Percentiles rank a stretch among this genome's conserved stretches.
phyloP scores from a whole-genome alignment of 2,113 vertebrate species.

The Vimba vimba region DNA sequence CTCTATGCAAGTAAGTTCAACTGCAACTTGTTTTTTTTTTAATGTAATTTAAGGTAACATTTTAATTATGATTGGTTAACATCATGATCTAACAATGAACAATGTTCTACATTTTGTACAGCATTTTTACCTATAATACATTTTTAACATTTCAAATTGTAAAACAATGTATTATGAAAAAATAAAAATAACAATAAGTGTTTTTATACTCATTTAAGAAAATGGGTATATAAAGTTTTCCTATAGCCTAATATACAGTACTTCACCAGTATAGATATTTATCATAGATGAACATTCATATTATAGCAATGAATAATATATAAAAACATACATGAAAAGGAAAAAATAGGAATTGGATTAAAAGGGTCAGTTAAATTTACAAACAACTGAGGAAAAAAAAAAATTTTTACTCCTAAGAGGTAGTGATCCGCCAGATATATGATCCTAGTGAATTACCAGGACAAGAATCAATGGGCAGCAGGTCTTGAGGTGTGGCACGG shows the following conservation, averaged over 20 bases:
- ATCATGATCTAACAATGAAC: not conserved
- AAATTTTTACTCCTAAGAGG: slow-evolving; percentile 70
- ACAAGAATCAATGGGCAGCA: slow-evolving; percentile 78
- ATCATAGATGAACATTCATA: not conserved
- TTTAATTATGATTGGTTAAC: not conserved
- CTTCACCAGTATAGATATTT: not conserved
- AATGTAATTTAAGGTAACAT: not conserved
- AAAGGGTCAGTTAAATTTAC: slow-evolving; percentile 80
- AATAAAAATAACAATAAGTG: not conserved
- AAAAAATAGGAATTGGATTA: slow-evolving; percentile 66
- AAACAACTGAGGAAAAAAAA: slow-evolving; percentile 75
- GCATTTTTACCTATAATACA: too few species aligned
- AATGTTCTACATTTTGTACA: not conserved
- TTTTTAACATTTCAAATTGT: too few species aligned
- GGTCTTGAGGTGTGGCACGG: slow-evolving; percentile 79
- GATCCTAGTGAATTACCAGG: slow-evolving; percentile 78
- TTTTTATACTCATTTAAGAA: too few species aligned
- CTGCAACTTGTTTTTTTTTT: not conserved
- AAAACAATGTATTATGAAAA: too few species aligned
- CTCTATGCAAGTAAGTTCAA: not conserved
- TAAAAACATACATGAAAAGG: not conserved
- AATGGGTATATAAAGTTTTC: not conserved
- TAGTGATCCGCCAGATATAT: slow-evolving; percentile 74
- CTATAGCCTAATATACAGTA: not conserved
- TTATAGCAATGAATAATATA: not conserved